Evolutionary conservation across 2,113 vertebrate species (phyloP).

Genomic region (Actinemys pallida): DNA sequence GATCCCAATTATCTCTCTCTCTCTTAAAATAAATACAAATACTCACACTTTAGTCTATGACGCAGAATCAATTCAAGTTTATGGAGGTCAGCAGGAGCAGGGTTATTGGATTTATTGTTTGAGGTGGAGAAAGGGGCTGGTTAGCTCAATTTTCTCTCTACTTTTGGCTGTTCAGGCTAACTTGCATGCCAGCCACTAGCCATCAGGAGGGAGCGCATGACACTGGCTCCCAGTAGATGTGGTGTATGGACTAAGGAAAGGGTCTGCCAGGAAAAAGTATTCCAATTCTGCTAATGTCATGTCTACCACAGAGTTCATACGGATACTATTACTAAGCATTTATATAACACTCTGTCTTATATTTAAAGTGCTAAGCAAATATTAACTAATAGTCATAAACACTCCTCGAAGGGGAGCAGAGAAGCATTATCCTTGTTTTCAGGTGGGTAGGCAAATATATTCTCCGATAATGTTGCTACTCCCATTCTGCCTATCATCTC

Average conservation of each 20-base stretch:
- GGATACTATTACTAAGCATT: background rate
- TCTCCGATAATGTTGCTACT: background rate
- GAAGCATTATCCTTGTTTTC: background rate
- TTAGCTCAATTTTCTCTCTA: background rate
- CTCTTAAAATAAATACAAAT: background rate
- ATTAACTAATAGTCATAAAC: background rate
- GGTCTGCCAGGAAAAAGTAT: background rate
- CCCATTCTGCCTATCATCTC: background rate
- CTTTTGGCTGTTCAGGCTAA: fast-evolving
- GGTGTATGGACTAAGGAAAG: background rate
- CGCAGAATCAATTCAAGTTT: background rate
- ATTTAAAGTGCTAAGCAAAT: background rate
- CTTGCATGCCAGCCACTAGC: fast-evolving
- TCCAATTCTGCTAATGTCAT: background rate
- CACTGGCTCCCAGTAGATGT: background rate
- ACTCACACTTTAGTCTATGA: background rate
- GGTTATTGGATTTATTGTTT: background rate
- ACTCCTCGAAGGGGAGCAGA: background rate
- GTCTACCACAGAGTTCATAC: background rate
- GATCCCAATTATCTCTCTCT: background rate
- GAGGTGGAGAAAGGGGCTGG: background rate
- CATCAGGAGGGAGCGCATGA: background rate
- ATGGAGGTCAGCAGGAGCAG: background rate
- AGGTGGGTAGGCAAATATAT: background rate
- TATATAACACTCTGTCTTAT: background rate